phyloP scores from a whole-genome alignment of 53 echinoderm and acorn worm genomes.

The Pentamera pediparva region DNA sequence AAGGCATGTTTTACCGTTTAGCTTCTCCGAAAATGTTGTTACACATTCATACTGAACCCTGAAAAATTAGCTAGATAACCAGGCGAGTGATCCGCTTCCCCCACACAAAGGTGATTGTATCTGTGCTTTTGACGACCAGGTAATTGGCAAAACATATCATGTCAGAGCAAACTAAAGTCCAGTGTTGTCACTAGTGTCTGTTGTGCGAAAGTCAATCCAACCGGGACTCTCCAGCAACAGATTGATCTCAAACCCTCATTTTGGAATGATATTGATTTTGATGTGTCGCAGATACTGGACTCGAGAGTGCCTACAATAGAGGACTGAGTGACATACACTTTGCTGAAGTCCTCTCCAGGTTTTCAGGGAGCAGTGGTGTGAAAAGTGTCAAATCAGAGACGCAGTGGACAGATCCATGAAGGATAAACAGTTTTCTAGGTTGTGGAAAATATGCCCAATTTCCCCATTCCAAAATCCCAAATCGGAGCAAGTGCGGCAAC shows the following conservation, averaged over 20 bases:
- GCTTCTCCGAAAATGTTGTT: background rate
- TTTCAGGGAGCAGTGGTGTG: background rate
- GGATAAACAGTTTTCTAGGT: background rate
- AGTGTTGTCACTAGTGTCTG: slow-evolving; percentile 1
- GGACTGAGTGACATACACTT: slow-evolving; percentile 5
- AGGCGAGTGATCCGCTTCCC: background rate
- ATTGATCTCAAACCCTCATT: background rate
- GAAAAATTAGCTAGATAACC: background rate
- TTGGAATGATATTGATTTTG: background rate
- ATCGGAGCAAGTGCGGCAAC: background rate
- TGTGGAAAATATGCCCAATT: background rate
- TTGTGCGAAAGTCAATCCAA: background rate
- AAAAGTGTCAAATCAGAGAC: background rate
- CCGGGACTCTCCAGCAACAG: background rate
- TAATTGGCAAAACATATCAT: too few species aligned
- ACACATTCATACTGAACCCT: background rate
- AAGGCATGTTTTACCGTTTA: background rate
- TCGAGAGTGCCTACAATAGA: background rate
- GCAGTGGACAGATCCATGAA: background rate
- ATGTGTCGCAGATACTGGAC: background rate
- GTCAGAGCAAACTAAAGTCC: too few species aligned
- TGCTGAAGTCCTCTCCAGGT: background rate
- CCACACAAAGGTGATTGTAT: background rate
- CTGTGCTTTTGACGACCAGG: background rate
- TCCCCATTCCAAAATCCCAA: background rate